Percentiles rank a stretch among this genome's conserved stretches.
These are phyloP conservation scores for Euzophera pinguis DNA, from an alignment of 2,888 invertebrate species.

Conservation along the genomic window DNA sequence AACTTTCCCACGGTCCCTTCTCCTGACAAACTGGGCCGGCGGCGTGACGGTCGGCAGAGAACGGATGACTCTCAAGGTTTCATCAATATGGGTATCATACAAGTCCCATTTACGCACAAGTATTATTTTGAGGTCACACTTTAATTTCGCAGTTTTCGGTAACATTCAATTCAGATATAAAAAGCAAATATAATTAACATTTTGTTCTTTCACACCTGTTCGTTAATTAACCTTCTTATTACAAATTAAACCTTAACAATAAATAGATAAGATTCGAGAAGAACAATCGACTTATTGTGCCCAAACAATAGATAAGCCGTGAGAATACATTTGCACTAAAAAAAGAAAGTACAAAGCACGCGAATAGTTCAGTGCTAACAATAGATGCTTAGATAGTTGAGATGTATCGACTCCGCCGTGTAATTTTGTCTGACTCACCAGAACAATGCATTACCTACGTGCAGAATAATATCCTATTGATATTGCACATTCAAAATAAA, in stretches of 20 bases:
- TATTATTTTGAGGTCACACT: neutral
- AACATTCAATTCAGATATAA: neutral
- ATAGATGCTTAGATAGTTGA: neutral
- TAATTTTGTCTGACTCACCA: slow-evolving; percentile 35
- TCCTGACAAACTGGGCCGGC: slow-evolving; percentile 56
- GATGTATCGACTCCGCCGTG: slow-evolving; percentile 17
- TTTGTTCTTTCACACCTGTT: neutral
- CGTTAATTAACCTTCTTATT: neutral
- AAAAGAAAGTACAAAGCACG: slow-evolving; percentile 8
- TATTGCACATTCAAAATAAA: slow-evolving; percentile 31
- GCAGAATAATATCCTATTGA: slow-evolving; percentile 16
- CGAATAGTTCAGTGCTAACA: neutral
- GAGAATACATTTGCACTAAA: slow-evolving; percentile 5
- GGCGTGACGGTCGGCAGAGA: slow-evolving; percentile 58
- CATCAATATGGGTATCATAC: slow-evolving; percentile 16
- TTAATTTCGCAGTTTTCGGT: neutral
- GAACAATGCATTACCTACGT: slow-evolving; percentile 30
- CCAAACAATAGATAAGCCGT: slow-evolving; percentile 2
- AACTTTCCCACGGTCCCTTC: slow-evolving; percentile 72
- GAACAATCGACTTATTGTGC: slow-evolving; percentile 6
- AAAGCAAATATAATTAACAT: neutral
- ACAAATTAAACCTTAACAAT: slow-evolving; percentile 1
- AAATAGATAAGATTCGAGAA: neutral
- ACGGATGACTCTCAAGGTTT: slow-evolving; percentile 66
- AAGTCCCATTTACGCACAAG: slow-evolving; percentile 11